Evolutionary conservation across 1,140 invertebrate species (phyloP).

Genomic region (Trichogramma pretiosum): DNA sequence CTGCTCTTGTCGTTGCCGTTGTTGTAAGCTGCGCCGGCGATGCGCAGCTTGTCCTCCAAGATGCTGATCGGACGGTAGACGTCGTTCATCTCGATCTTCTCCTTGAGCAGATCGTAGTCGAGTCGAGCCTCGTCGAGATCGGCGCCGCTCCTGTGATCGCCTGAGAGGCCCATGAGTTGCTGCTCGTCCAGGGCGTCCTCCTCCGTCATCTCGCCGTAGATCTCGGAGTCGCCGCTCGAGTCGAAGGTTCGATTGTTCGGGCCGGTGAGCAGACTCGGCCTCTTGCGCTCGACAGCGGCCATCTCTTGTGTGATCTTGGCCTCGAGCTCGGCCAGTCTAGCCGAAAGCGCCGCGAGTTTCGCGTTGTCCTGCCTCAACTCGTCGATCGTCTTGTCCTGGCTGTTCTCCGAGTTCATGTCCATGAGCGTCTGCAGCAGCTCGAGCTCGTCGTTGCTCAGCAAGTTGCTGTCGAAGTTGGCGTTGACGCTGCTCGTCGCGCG

Average conservation of each 20-base stretch:
- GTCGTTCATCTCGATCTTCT: conserved; percentile 31
- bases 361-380: conserved; percentile 29
- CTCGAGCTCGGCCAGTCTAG: conserved; percentile 35
- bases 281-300: conserved; percentile 30
- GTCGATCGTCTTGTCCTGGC: conserved; percentile 23
- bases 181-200: conserved; percentile 17
- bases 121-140: neutral
- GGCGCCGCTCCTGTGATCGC: neutral
- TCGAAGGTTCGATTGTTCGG: conserved; percentile 27
- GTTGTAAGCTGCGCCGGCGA: neutral
- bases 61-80: conserved; percentile 34
- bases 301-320: conserved; percentile 31
- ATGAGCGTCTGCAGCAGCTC: conserved; percentile 14
- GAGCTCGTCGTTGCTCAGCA: conserved; percentile 22
- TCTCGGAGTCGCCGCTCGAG: conserved; percentile 24
- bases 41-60: conserved; percentile 34
- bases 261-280: conserved; percentile 29
- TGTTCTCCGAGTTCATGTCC: neutral
- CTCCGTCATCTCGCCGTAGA: conserved; percentile 24
- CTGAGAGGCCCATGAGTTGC: neutral
- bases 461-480: conserved; percentile 28
- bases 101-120: conserved; percentile 25
- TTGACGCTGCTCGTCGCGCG: conserved; percentile 39
- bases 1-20: neutral
- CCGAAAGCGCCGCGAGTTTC: conserved; percentile 28